Conservation (phyloP, 35 echinoderm and acorn worm genomes). For the Strongylocentrotus purpuratus region DNA sequence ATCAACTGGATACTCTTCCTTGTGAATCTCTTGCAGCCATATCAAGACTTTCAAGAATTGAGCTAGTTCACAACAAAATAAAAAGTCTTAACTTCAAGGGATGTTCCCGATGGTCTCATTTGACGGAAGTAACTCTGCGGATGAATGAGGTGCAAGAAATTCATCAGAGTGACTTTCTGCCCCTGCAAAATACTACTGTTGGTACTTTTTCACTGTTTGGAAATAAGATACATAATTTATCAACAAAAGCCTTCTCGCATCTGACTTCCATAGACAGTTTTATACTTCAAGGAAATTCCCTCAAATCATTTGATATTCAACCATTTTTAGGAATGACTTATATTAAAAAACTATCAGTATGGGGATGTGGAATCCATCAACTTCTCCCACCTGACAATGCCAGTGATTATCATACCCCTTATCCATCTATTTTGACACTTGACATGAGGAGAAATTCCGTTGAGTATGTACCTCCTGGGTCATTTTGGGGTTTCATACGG, state of each 20-base stretch:
- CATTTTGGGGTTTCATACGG: not conserved
- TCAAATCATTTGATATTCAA: slow-evolving; percentile 1
- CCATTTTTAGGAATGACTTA: slow-evolving; percentile 10
- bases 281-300: not conserved
- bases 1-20: not conserved
- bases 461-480: not conserved
- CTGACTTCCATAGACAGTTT: not conserved
- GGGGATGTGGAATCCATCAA: not conserved
- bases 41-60: not conserved
- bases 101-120: not conserved
- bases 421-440: not conserved
- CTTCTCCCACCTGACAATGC: not conserved
- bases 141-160: not conserved
- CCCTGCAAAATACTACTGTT: slow-evolving; percentile 15
- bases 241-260: not conserved
- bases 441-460: not conserved
- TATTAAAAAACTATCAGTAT: not conserved
- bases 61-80: not conserved
- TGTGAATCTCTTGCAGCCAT: not conserved
- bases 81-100: not conserved
- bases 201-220: not conserved
- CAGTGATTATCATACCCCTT: not conserved
- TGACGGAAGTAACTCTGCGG: not conserved
- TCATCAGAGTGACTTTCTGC: not conserved
- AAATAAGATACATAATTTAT: not conserved